Percentiles rank a stretch among this genome's conserved stretches.
Evolutionary conservation across 2,113 vertebrate species (phyloP).

Genomic region (Hyperopisus bebe): DNA sequence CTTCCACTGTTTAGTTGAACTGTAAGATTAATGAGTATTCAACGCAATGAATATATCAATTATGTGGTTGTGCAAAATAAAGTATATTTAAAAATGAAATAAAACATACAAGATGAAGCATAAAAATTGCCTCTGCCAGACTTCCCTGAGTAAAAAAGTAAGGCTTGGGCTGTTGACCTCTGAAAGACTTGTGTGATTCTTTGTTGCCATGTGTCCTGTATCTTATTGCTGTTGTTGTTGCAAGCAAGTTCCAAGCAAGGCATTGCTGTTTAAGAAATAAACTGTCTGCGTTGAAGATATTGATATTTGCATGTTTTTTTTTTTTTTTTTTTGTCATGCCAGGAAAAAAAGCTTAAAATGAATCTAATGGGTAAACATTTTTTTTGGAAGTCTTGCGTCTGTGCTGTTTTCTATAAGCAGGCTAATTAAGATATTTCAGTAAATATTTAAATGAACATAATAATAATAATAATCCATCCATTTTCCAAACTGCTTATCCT

Average conservation of each 20-base stretch:
- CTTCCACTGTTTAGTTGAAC: slow-evolving; percentile 36
- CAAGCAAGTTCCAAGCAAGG: slow-evolving; percentile 20
- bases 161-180: not conserved
- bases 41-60: slow-evolving; percentile 22
- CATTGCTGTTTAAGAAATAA: slow-evolving; percentile 39
- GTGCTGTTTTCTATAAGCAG: not conserved
- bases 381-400: not conserved
- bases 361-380: not conserved
- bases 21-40: slow-evolving; percentile 26
- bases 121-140: slow-evolving; percentile 16
- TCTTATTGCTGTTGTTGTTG: slow-evolving; percentile 30
- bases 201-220: slow-evolving; percentile 25
- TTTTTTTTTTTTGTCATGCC: slow-evolving; percentile 34
- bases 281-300: slow-evolving; percentile 48
- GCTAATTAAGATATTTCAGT: not conserved
- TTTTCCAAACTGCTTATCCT: too few species aligned
- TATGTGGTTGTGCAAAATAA: slow-evolving; percentile 32
- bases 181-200: slow-evolving; percentile 27
- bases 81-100: slow-evolving; percentile 13
- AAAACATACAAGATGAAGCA: not conserved
- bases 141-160: not conserved
- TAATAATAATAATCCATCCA: too few species aligned
- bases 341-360: not conserved
- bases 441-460: not conserved
- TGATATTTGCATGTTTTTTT: slow-evolving; percentile 33